Evolutionary conservation across 2,113 vertebrate genomes (phyloP).

Genomic region (Pteropus alecto): DNA sequence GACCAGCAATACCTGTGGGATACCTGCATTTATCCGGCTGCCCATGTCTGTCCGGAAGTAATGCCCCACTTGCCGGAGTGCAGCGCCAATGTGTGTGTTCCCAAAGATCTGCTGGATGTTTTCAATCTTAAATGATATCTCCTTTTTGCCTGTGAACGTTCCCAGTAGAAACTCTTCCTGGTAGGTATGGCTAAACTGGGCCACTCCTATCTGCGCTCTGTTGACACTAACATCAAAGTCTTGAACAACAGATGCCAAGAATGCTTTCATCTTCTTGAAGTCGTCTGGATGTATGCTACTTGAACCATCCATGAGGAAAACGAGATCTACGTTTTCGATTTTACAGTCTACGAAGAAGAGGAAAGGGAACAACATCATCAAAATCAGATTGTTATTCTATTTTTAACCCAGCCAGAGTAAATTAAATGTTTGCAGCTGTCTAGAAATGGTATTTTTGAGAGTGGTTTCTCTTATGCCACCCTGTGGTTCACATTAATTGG

Average conservation of each 20-base stretch:
- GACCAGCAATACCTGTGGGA: slow-evolving; percentile 76
- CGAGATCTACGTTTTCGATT: slow-evolving; percentile 74
- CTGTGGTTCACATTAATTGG: neutral
- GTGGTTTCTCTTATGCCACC: neutral
- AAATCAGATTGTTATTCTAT: neutral
- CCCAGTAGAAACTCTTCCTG: slow-evolving; percentile 61
- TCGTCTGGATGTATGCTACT: slow-evolving; percentile 69
- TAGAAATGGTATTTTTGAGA: neutral
- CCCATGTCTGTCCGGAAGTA: slow-evolving; percentile 65
- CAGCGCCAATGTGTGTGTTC: slow-evolving; percentile 65
- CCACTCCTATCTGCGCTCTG: slow-evolving; percentile 71
- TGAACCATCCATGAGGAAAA: slow-evolving; percentile 83
- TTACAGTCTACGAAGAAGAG: slow-evolving; percentile 69
- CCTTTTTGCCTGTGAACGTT: neutral
- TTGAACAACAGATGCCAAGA: slow-evolving; percentile 68
- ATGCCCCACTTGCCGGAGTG: slow-evolving; percentile 52
- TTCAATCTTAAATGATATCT: slow-evolving; percentile 58
- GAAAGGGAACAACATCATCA: neutral
- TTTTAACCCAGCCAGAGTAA: neutral
- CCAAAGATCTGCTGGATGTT: slow-evolving; percentile 70
- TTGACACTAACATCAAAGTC: slow-evolving; percentile 63
- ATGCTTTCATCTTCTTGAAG: slow-evolving; percentile 77
- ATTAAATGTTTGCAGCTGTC: neutral
- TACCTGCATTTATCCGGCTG: slow-evolving; percentile 67
- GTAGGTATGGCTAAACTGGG: slow-evolving; percentile 74